phyloP scores from a whole-genome alignment of 1,140 invertebrate genomes.

The Bombus pascuorum region DNA sequence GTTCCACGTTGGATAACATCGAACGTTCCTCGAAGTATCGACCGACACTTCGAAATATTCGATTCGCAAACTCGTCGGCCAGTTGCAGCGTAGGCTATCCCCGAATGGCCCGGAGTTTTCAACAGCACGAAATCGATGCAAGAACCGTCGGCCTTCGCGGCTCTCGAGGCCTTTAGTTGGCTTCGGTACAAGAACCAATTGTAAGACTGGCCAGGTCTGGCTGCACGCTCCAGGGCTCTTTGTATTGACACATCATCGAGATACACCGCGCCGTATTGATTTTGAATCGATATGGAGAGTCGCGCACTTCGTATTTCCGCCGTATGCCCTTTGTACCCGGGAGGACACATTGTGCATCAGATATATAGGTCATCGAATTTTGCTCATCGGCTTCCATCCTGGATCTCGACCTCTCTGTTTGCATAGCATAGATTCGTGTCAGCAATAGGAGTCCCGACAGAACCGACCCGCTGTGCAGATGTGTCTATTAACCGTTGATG shows the following conservation, averaged over 20 bases:
- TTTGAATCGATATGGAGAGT: constrained; percentile 53
- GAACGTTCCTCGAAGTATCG: neutral
- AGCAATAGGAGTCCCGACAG: neutral
- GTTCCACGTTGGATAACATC: neutral
- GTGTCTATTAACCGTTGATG: neutral
- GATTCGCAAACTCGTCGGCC: neutral
- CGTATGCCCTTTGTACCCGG: constrained; percentile 27
- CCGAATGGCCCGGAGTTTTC: neutral
- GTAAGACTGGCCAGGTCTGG: constrained; percentile 35
- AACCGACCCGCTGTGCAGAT: neutral
- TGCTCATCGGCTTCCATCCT: constrained; percentile 32
- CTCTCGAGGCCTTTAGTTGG: constrained; percentile 34
- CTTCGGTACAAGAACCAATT: constrained; percentile 53
- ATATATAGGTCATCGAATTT: constrained; percentile 65
- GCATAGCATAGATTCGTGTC: constrained; percentile 10
- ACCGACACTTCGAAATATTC: neutral
- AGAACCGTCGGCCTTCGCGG: constrained; percentile 33
- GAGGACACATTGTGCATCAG: constrained; percentile 25
- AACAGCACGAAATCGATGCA: constrained; percentile 28
- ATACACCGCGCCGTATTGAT: constrained; percentile 57
- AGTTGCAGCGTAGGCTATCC: neutral
- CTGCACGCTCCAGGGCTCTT: constrained; percentile 19
- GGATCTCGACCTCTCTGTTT: constrained; percentile 22
- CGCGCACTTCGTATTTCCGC: constrained; percentile 51
- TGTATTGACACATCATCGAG: constrained; percentile 60